phyloP scores from a whole-genome alignment of 2,888 invertebrate genomes.

The Dicyrtoma fusca region DNA sequence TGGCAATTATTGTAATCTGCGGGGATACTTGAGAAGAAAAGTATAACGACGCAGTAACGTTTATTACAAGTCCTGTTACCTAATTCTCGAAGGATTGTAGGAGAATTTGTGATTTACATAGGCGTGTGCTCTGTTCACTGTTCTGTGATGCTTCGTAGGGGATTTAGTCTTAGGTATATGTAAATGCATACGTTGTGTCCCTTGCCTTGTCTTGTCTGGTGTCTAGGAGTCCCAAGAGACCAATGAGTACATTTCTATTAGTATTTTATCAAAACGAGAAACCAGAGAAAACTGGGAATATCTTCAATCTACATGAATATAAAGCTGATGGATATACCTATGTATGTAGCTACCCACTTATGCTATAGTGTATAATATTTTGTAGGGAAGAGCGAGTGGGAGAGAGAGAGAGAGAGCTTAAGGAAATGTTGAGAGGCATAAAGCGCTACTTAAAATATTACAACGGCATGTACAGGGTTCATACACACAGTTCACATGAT shows the following conservation, averaged over 20 bases:
- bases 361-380: background rate
- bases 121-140: too few species aligned
- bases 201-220: too few species aligned
- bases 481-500: slow-evolving; percentile 26
- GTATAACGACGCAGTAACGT: too few species aligned
- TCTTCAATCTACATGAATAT: background rate
- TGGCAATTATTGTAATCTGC: too few species aligned
- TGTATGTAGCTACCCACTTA: background rate
- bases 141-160: too few species aligned
- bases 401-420: background rate
- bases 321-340: background rate
- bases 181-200: too few species aligned
- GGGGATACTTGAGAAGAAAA: too few species aligned
- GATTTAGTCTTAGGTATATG: too few species aligned
- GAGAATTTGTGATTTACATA: too few species aligned
- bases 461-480: slow-evolving; percentile 8
- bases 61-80: too few species aligned
- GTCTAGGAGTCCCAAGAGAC: slow-evolving; percentile 7
- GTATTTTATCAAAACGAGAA: slow-evolving; percentile 9
- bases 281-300: background rate
- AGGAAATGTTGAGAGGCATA: slow-evolving; percentile 1
- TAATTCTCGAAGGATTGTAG: too few species aligned
- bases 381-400: background rate
- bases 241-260: slow-evolving; percentile 24
- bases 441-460: too few species aligned